Conservation (phyloP, 2,797 vertebrate genomes). For the Brachyrhaphis roseni region DNA sequence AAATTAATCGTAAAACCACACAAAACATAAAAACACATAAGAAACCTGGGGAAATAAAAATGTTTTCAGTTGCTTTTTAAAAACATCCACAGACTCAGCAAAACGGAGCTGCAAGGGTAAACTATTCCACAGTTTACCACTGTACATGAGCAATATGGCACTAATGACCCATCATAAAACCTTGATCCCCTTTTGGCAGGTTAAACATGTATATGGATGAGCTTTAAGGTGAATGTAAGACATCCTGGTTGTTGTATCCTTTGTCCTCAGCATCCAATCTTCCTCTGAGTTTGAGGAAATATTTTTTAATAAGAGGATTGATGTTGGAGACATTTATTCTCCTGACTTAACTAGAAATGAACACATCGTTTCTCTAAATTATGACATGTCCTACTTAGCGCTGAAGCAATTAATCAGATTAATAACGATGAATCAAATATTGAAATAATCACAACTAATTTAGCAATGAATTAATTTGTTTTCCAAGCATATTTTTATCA, state of each 20-base stretch:
- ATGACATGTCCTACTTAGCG: not conserved
- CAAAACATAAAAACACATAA: no score
- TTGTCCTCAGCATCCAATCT: conserved; percentile 3
- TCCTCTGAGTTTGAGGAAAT: not conserved
- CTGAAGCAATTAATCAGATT: no score
- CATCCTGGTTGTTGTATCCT: not conserved
- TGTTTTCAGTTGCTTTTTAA: no score
- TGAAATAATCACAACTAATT: no score
- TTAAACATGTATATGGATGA: not conserved
- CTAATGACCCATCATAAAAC: not conserved
- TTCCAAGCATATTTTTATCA: no score
- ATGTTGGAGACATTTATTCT: not conserved
- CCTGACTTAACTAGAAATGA: not conserved
- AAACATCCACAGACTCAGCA: no score
- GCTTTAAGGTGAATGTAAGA: not conserved
- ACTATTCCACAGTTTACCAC: not conserved
- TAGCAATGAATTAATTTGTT: no score
- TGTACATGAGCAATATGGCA: not conserved
- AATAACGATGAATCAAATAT: no score
- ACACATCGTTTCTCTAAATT: not conserved
- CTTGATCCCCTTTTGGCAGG: not conserved
- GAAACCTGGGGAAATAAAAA: no score
- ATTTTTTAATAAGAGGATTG: not conserved
- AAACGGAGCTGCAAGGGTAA: no score
- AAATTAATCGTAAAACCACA: no score